Percentiles rank a stretch among this genome's conserved stretches.
phyloP scores from a whole-genome alignment of 2,113 vertebrate genomes.

The Dolichotis patagonum region DNA sequence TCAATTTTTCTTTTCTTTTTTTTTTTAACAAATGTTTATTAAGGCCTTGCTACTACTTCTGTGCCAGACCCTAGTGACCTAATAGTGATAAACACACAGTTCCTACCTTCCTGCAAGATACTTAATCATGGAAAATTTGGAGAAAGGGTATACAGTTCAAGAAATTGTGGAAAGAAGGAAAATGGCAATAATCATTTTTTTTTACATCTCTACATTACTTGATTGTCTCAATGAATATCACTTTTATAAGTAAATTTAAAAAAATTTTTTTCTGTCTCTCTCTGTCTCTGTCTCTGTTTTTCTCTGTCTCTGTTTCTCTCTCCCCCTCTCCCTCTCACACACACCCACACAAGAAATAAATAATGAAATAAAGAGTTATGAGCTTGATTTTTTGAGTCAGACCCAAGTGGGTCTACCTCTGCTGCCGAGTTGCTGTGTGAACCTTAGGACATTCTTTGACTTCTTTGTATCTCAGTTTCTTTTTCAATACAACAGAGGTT shows the following conservation, averaged over 20 bases:
- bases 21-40: not conserved
- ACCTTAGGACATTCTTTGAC: not conserved
- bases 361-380: not conserved
- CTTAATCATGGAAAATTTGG: not conserved
- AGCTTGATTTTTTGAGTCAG: not conserved
- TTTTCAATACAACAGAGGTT: not conserved
- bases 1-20: not conserved
- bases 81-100: not conserved
- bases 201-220: not conserved
- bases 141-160: not conserved
- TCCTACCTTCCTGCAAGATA: not conserved
- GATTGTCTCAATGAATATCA: not conserved
- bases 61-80: not conserved
- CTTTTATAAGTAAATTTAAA: constrained; percentile 38
- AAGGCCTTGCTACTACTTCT: not conserved
- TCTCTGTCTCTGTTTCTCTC: not conserved
- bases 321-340: not conserved
- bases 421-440: not conserved
- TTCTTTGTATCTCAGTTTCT: not conserved
- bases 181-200: not conserved
- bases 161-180: not conserved
- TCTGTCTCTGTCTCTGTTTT: not conserved
- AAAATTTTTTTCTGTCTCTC: not conserved
- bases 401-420: not conserved
- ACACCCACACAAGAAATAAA: not conserved